These are phyloP conservation scores for Lochmaea capreae DNA, from an alignment of 2,888 invertebrate species.

Conservation along the genomic window DNA sequence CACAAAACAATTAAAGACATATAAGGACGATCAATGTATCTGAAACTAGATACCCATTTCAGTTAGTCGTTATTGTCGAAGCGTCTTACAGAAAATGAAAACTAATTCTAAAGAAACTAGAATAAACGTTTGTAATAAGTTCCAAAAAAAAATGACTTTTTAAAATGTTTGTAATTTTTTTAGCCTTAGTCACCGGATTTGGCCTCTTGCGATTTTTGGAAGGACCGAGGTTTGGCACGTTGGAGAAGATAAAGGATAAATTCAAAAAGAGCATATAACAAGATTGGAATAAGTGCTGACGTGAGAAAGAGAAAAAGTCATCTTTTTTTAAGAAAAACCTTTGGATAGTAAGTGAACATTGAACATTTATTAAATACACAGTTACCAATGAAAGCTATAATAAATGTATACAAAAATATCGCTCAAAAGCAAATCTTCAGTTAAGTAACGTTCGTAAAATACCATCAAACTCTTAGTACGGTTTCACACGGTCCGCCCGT, in stretches of 20 bases:
- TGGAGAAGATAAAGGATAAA: too few species aligned
- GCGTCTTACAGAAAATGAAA: constrained; percentile 4
- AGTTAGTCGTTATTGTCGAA: constrained; percentile 1
- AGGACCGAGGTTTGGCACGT: too few species aligned
- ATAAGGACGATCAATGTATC: background rate
- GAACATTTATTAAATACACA: background rate
- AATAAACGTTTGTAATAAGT: background rate
- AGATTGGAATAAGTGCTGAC: too few species aligned
- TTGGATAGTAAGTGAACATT: too few species aligned
- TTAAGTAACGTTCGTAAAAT: background rate
- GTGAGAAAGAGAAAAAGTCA: too few species aligned
- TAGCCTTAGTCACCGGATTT: too few species aligned
- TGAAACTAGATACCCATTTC: background rate
- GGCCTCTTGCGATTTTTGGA: too few species aligned
- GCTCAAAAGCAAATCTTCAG: constrained; percentile 11
- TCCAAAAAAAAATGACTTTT: too few species aligned
- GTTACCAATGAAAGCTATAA: constrained; percentile 12
- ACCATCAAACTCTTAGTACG: background rate
- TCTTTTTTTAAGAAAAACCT: too few species aligned
- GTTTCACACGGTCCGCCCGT: too few species aligned
- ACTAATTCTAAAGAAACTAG: background rate
- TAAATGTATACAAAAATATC: constrained; percentile 18
- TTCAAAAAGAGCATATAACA: too few species aligned
- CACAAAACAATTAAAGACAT: constrained; percentile 2
- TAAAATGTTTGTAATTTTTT: too few species aligned